Evolutionary conservation across 1,140 invertebrate species (phyloP).

Genomic region (Aphelenchoides besseyi): DNA sequence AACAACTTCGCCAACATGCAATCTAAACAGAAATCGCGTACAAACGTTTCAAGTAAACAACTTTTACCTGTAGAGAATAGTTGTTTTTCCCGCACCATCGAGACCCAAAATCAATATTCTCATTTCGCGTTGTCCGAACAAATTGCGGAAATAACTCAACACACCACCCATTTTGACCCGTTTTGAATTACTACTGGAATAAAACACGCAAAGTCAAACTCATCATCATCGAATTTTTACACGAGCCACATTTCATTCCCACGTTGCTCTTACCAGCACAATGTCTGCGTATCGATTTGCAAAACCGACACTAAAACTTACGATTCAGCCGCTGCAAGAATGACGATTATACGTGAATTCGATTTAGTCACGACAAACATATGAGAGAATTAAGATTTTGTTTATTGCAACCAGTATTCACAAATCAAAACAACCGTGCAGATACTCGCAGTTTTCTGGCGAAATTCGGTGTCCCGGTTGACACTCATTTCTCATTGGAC

Average conservation of each 20-base stretch:
- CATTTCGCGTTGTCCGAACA: constrained; percentile 78
- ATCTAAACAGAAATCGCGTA: constrained; percentile 65
- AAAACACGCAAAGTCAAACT: too few relatives aligned
- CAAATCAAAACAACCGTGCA: constrained; percentile 37
- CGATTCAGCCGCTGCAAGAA: too few relatives aligned
- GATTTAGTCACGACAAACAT: too few relatives aligned
- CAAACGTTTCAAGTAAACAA: constrained; percentile 25
- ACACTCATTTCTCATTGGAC: constrained; percentile 40
- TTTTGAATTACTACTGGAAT: constrained; percentile 3
- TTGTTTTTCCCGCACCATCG: constrained; percentile 97
- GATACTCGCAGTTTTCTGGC: constrained; percentile 46
- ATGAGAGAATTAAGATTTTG: too few relatives aligned
- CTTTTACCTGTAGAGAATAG: constrained; percentile 82
- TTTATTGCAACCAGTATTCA: constrained; percentile 21
- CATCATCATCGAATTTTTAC: too few relatives aligned
- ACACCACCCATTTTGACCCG: constrained; percentile 52
- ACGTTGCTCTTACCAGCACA: too few relatives aligned
- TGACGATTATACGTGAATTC: too few relatives aligned
- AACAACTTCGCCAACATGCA: constrained; percentile 98
- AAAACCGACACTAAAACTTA: too few relatives aligned
- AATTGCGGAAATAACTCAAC: constrained; percentile 55
- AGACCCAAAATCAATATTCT: constrained; percentile 93
- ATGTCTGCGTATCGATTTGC: too few relatives aligned
- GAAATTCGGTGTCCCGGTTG: constrained; percentile 41
- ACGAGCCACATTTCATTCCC: too few relatives aligned